phyloP scores from a whole-genome alignment of 2,888 invertebrate species.

The Epirrhoe tristata region DNA sequence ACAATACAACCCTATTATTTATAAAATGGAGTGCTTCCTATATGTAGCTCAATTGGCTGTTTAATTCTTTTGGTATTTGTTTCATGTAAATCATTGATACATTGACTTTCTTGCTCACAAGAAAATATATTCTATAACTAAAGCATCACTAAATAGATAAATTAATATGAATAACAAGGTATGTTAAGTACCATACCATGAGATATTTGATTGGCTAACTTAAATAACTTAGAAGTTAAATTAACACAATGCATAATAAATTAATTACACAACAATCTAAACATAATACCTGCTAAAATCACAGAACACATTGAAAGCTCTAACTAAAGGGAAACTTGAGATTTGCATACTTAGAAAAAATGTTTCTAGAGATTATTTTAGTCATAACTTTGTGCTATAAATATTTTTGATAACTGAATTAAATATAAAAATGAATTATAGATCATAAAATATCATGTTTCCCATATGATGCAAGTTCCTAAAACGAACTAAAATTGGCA shows the following conservation, averaged over 20 bases:
- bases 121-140: too few relatives aligned
- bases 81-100: too few relatives aligned
- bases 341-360: constrained; percentile 11
- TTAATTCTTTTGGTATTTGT: too few relatives aligned
- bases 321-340: constrained; percentile 47
- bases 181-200: constrained; percentile 13
- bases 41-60: too few relatives aligned
- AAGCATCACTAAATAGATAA: too few relatives aligned
- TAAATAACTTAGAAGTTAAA: constrained; percentile 36
- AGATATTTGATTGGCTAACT: constrained; percentile 14
- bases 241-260: constrained; percentile 37
- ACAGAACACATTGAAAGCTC: constrained; percentile 55
- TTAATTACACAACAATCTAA: constrained; percentile 41
- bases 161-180: too few relatives aligned
- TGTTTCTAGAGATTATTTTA: constrained; percentile 3
- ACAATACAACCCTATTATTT: not conserved
- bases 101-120: too few relatives aligned
- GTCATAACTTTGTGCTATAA: not conserved
- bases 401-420: constrained; percentile 27
- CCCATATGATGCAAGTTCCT: constrained; percentile 26
- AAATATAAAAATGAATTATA: not conserved
- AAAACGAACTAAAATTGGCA: constrained; percentile 19
- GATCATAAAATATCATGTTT: constrained; percentile 9
- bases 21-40: too few relatives aligned
- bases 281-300: constrained; percentile 61